These are phyloP conservation scores for Tetranychus piercei DNA, from an alignment of 2,888 invertebrate species.

Conservation along the genomic window DNA sequence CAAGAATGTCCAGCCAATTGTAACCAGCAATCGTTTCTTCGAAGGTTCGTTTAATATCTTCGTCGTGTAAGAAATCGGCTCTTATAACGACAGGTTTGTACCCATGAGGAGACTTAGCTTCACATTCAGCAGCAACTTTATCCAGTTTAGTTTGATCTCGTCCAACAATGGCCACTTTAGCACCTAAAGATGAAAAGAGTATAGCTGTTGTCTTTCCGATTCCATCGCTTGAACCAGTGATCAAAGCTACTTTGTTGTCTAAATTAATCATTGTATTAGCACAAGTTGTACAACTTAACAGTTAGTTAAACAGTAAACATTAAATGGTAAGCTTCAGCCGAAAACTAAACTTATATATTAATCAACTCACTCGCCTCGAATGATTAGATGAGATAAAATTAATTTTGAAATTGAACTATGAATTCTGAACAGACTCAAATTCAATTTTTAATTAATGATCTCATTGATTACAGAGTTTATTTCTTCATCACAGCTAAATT, in stretches of 20 bases:
- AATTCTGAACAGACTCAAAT: no score
- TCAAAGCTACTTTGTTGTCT: not conserved
- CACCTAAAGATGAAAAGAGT: not conserved
- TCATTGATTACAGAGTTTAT: no score
- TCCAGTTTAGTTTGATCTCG: not conserved
- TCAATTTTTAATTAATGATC: no score
- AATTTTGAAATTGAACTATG: no score
- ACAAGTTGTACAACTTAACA: no score
- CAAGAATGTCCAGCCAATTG: constrained; percentile 14
- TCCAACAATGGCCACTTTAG: not conserved
- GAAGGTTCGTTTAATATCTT: not conserved
- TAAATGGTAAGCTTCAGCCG: no score
- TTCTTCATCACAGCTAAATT: no score
- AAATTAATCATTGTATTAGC: not conserved
- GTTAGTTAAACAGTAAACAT: no score
- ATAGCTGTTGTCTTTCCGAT: not conserved
- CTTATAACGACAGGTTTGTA: not conserved
- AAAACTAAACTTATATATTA: no score
- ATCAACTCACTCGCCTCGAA: no score
- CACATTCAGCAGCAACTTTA: not conserved
- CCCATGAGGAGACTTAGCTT: not conserved
- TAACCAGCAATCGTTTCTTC: constrained; percentile 9
- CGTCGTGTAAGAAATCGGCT: not conserved
- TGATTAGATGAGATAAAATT: no score
- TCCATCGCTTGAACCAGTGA: not conserved